Evolutionary conservation across 2,888 invertebrate genomes (phyloP), one percentile per base, ranked within the genome.

Genomic region (Melolontha melolontha): DNA sequence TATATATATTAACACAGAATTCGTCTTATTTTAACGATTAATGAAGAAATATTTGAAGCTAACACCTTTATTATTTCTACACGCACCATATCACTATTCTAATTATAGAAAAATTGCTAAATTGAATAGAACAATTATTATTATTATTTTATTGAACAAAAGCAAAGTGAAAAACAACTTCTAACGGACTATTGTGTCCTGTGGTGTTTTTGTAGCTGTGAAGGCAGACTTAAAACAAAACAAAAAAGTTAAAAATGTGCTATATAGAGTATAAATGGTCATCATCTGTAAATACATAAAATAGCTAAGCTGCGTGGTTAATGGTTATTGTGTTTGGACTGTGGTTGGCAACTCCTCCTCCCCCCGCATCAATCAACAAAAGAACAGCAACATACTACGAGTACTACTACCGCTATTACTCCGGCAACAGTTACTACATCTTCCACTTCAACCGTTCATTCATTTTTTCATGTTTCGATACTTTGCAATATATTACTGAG

Each of bases 201-300:
- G 72, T 74, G 74, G 75, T 76, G 75, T 78, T 34, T 34, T 34
- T 74, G 71, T 77, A 78, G 77, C 75, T 78, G 76, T 78, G 75
- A 75, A 72, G 75, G 74, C 77, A 75, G 77, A 79, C 77, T 77
- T 74, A 77, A 75, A 34, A 34, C 34, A 34, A 34, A 34, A 34
- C 29, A 59, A 62, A 62, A 62, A 47, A 47, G 59, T 76, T 77
- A 78, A 78, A 77, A 76, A 76, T 78, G 78, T 79, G 79, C 79
- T 79, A 79, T 79, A 77, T 79, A 79, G 79, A 78, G 76, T 79
- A 79, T 74, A 77, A 76, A 75, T 79, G 78, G 76, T 77, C 78
- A 77, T 77, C 77, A 77, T 77, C 77, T 81, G 80, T 80, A 80
- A 76, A 80, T 34, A 34, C 34, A 34, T 34, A 34, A 34, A 34